These are phyloP conservation scores for Notothenia rossii DNA, from an alignment of 2,113 vertebrate species.

Conservation along the genomic window DNA sequence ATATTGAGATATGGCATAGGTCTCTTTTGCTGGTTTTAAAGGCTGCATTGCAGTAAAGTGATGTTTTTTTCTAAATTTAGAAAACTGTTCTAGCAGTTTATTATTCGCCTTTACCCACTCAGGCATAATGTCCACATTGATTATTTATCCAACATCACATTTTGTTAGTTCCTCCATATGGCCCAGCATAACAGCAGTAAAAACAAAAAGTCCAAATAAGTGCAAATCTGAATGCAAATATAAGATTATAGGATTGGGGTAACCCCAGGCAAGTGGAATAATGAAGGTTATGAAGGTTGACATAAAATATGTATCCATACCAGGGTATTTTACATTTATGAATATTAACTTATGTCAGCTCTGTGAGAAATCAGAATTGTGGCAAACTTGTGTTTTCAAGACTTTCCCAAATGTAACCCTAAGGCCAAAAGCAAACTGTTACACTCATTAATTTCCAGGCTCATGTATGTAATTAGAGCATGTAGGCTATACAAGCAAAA, in stretches of 20 bases:
- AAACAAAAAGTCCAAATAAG: background rate
- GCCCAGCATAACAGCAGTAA: background rate
- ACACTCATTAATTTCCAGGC: background rate
- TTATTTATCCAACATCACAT: too few relatives aligned
- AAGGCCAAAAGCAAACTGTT: background rate
- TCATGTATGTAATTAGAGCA: background rate
- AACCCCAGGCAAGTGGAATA: too few relatives aligned
- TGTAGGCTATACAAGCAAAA: background rate
- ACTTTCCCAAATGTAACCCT: background rate
- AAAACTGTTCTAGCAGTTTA: too few relatives aligned
- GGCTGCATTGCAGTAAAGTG: too few relatives aligned
- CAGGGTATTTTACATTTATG: background rate
- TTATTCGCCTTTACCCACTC: too few relatives aligned
- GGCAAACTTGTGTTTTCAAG: constrained; percentile 15
- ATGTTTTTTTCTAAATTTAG: too few relatives aligned
- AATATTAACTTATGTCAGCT: background rate
- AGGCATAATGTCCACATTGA: too few relatives aligned
- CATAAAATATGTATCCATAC: background rate
- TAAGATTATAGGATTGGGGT: background rate
- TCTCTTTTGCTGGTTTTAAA: too few relatives aligned
- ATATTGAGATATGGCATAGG: too few relatives aligned
- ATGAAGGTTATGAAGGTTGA: too few relatives aligned
- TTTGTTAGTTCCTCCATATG: too few relatives aligned
- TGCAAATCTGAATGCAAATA: background rate
- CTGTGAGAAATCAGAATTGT: background rate